Base-by-base conservation (phyloP, 2,797 vertebrate genomes). In the Notamacropus eugenii region DNA sequence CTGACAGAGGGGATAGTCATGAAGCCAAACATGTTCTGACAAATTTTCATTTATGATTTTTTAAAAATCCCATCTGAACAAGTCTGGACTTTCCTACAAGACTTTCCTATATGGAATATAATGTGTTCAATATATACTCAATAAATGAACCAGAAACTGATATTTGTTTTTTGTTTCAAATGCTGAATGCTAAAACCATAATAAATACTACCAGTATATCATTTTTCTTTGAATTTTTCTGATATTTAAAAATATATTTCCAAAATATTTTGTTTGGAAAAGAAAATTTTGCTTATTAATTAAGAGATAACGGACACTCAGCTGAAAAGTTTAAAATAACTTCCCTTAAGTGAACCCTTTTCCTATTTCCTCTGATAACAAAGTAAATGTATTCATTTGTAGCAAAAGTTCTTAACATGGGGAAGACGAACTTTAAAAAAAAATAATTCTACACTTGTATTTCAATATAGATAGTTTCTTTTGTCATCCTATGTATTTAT, bases 251-350 rank as follows among this genome's bases (percentile, higher is more conserved):
- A 90, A 19, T 1, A 56, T 90, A 46, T 31, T 95, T 93, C 0
- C 90, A 96, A 97, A 97, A 92, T 2, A 3, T 57, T 97, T 40
- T 67, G 31, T 56, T 94, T 74, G 91, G 55, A 82, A 96, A 92
- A 27, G 92, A 16, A 93, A 91, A 95, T 93, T 54, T 54, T 90
- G 54, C 5, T 92, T 74, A 92, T 74, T 57, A 67, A 95, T 91
- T 92, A 92, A 74, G 56, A 94, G n/a, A 90, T 93, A 58, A 93
- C 82, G 90, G 91, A 95, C 2, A 19, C 50, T 59, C 91, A 94
- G 74, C 2, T 55, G 59, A 29, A 92, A 97, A 93, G 55, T 67
- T 55, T 95, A 94, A 93, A 12, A 29, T 58, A 52, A 91, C 59
- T 92, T 95, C 90, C 93, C 92, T 90, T 90, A 82, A 94, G 55